phyloP scores from a whole-genome alignment of 1,140 invertebrate species.

The Drosophila takahashii region DNA sequence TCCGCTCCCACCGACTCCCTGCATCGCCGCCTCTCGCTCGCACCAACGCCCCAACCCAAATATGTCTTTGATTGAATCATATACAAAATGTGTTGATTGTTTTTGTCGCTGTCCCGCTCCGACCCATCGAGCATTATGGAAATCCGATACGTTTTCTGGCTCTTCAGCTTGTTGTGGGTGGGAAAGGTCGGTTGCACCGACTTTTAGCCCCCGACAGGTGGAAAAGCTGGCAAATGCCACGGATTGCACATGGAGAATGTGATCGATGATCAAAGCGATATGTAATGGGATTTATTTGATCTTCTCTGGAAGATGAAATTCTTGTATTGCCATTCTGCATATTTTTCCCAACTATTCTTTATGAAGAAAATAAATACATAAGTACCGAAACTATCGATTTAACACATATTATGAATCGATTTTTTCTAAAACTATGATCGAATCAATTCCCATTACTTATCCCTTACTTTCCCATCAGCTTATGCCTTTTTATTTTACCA shows the following conservation, averaged over 20 bases:
- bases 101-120: conserved; percentile 82
- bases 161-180: conserved; percentile 50
- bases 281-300: conserved; percentile 11
- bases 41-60: conserved; percentile 80
- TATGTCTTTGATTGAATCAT: conserved; percentile 84
- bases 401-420: too few species aligned
- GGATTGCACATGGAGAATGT: conserved; percentile 31
- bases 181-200: conserved; percentile 22
- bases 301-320: neutral
- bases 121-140: conserved; percentile 79
- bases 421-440: neutral
- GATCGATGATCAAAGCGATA: conserved; percentile 2
- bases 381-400: neutral
- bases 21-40: conserved; percentile 55
- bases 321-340: too few species aligned
- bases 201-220: conserved; percentile 20
- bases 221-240: conserved; percentile 44
- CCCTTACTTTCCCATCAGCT: neutral
- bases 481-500: conserved; percentile 31
- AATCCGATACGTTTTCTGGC: conserved; percentile 80
- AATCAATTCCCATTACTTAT: neutral
- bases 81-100: conserved; percentile 71
- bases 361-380: too few species aligned
- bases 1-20: conserved; percentile 57
- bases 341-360: too few species aligned